Evolutionary conservation across 53 echinoderm and acorn worm species (phyloP).

Genomic region (Henricia sp.): DNA sequence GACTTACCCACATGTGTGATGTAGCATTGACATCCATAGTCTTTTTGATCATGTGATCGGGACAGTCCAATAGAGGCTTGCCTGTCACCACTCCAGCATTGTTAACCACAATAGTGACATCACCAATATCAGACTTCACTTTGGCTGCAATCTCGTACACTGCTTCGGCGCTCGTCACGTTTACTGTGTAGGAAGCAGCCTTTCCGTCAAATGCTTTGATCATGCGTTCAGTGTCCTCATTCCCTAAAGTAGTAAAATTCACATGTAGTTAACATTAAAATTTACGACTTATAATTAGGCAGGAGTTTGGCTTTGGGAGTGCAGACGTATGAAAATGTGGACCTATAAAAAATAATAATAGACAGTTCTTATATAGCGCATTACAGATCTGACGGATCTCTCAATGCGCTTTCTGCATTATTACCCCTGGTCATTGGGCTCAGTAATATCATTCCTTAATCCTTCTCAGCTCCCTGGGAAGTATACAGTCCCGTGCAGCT

Average conservation of each 20-base stretch:
- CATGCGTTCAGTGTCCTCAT: conserved; percentile 9
- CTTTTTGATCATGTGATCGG: conserved; percentile 80
- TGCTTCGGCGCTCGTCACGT: conserved; percentile 79
- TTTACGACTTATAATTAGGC: no score
- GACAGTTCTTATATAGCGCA: no score
- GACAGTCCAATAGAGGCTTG: conserved; percentile 63
- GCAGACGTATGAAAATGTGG: no score
- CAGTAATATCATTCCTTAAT: no score
- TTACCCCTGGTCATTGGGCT: not conserved
- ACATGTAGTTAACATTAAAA: no score
- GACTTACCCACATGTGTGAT: conserved; percentile 92
- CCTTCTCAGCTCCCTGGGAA: no score
- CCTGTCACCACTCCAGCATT: conserved; percentile 95
- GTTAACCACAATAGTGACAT: conserved; percentile 91
- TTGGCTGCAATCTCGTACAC: conserved; percentile 77
- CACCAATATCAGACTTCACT: conserved; percentile 79
- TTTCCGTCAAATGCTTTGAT: conserved; percentile 59
- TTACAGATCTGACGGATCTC: no score
- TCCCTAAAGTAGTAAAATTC: not conserved
- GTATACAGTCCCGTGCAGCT: no score
- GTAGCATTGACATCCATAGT: conserved; percentile 92
- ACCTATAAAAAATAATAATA: no score
- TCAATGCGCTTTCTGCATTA: not conserved
- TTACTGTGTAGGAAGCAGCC: conserved; percentile 73
- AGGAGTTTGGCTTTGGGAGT: no score